Conservation (phyloP, 2,797 vertebrate species). For the Pantherophis alleghaniensis region DNA sequence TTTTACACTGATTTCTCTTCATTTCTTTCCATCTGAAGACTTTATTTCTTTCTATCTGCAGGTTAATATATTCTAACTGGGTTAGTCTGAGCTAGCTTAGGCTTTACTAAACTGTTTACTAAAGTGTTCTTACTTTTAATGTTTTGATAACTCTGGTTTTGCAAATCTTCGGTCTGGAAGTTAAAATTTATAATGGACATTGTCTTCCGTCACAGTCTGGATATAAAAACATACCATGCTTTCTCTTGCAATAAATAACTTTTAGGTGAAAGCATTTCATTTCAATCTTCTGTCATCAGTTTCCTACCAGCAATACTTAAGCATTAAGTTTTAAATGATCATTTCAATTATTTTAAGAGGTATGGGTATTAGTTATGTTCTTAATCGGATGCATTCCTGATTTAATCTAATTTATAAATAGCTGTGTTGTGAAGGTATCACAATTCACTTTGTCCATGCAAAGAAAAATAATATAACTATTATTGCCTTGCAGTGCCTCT, state of each 20-base stretch:
- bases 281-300: constrained; percentile 16
- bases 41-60: constrained; percentile 49
- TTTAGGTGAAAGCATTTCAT: constrained; percentile 32
- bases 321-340: constrained; percentile 9
- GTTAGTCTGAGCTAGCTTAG: constrained; percentile 30
- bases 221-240: neutral
- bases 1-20: constrained; percentile 56
- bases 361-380: neutral
- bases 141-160: constrained; percentile 25
- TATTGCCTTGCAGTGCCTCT: neutral
- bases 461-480: neutral
- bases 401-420: neutral
- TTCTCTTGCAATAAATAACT: constrained; percentile 31
- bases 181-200: constrained; percentile 43
- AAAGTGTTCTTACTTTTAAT: constrained; percentile 54
- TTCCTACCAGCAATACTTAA: constrained; percentile 14
- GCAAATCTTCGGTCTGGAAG: constrained; percentile 30
- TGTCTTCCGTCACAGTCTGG: neutral
- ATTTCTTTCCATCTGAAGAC: constrained; percentile 46
- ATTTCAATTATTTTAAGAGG: neutral
- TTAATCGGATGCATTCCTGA: neutral
- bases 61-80: constrained; percentile 53
- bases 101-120: constrained; percentile 34
- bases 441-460: neutral
- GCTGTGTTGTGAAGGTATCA: neutral